A percentile compares a stretch with the other conserved stretches of the same genome.
These are phyloP conservation scores for Stenodera caucasica DNA, from an alignment of 2,888 invertebrate species.

Conservation along the genomic window DNA sequence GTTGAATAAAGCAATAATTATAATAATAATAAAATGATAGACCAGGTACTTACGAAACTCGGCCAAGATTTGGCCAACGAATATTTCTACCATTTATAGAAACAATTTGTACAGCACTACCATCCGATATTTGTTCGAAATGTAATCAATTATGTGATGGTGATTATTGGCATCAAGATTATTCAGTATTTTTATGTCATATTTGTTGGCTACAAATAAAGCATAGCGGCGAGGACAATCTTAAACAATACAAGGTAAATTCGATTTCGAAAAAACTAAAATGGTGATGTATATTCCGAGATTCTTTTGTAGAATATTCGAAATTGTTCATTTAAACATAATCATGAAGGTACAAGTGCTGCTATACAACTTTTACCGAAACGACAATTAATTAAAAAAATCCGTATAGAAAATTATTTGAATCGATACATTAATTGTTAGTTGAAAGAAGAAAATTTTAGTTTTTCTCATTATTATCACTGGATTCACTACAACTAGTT, in stretches of 20 bases:
- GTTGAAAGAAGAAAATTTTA: slow-evolving; percentile 6
- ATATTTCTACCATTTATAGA: slow-evolving; percentile 54
- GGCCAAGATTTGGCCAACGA: slow-evolving; percentile 51
- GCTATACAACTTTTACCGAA: slow-evolving; percentile 43
- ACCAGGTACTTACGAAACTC: slow-evolving; percentile 44
- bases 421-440: slow-evolving; percentile 31
- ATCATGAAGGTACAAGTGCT: slow-evolving; percentile 51
- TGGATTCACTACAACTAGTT: slow-evolving; percentile 2
- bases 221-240: slow-evolving; percentile 38
- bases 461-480: background rate
- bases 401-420: slow-evolving; percentile 52
- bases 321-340: slow-evolving; percentile 52
- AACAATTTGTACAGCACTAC: slow-evolving; percentile 53
- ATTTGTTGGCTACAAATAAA: slow-evolving; percentile 54
- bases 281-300: background rate
- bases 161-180: slow-evolving; percentile 58
- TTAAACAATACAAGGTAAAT: slow-evolving; percentile 45
- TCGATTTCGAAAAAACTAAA: background rate
- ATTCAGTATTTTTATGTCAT: slow-evolving; percentile 53
- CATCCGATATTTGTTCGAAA: slow-evolving; percentile 52
- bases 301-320: slow-evolving; percentile 50
- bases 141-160: slow-evolving; percentile 54
- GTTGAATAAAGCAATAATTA: too few relatives aligned
- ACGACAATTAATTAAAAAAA: slow-evolving; percentile 44
- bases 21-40: slow-evolving; percentile 30